Evolutionary conservation across 2,888 invertebrate species (phyloP).

Genomic region (Mylabris sibirica): DNA sequence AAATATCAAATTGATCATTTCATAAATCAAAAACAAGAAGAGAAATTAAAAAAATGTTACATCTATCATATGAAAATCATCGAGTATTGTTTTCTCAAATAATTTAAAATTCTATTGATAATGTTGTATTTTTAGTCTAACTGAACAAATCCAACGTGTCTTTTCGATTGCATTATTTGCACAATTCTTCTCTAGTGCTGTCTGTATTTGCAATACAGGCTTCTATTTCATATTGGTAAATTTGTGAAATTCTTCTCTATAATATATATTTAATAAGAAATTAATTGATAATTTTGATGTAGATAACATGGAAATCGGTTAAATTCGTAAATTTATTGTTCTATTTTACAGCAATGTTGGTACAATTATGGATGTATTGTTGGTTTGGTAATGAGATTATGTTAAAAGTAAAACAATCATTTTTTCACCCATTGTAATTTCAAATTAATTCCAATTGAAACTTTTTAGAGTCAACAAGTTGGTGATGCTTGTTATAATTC

Average conservation of each 20-base stretch:
- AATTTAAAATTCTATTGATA: slow-evolving; percentile 1
- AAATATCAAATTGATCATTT: neutral
- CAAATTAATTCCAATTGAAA: neutral
- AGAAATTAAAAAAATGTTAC: slow-evolving; percentile 12
- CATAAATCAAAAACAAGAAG: neutral
- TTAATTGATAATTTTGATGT: neutral
- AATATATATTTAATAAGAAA: too few species aligned
- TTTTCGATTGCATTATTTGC: slow-evolving; percentile 2
- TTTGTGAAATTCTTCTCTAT: too few species aligned
- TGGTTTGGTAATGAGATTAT: slow-evolving; percentile 18
- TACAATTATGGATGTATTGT: slow-evolving; percentile 15
- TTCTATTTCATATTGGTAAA: slow-evolving; percentile 16
- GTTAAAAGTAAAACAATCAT: neutral
- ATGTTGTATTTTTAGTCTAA: neutral
- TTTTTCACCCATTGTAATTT: neutral
- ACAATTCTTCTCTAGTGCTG: slow-evolving; percentile 8
- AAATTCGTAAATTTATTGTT: slow-evolving; percentile 6
- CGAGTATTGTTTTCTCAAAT: neutral
- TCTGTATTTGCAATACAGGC: slow-evolving; percentile 16
- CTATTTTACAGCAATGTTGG: slow-evolving; percentile 10
- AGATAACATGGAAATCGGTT: slow-evolving; percentile 12
- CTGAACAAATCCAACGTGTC: neutral
- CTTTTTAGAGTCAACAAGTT: slow-evolving; percentile 10
- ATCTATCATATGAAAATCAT: neutral
- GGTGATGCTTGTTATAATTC: slow-evolving; percentile 15